Percentiles rank a stretch among this genome's conserved stretches.
phyloP scores from a whole-genome alignment of 2,888 invertebrate genomes.

The Nemotelus nigrinus region DNA sequence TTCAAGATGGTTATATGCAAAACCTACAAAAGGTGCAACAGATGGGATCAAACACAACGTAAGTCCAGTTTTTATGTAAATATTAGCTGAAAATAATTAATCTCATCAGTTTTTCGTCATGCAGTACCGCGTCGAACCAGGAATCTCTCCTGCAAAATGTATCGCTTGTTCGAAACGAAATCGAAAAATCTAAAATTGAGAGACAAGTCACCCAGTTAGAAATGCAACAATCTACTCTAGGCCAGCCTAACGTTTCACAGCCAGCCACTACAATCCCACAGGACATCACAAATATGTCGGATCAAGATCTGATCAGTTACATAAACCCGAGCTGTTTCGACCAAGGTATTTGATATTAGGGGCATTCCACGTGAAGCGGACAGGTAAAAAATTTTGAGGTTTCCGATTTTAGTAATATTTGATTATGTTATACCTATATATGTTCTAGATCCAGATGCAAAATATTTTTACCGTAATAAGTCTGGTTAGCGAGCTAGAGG shows the following conservation, averaged over 20 bases:
- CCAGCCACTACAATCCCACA: slow-evolving; percentile 70
- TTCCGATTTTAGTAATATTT: too few species aligned
- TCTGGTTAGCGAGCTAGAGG: too few species aligned
- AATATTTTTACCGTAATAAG: too few species aligned
- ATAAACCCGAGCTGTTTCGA: slow-evolving; percentile 92
- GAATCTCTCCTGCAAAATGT: slow-evolving; percentile 63
- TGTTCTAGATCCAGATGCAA: too few species aligned
- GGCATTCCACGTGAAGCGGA: too few species aligned
- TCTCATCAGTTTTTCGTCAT: slow-evolving; percentile 10
- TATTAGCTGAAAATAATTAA: too few species aligned
- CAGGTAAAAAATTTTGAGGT: too few species aligned
- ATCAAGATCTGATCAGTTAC: slow-evolving; percentile 87
- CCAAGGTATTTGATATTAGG: slow-evolving; percentile 70
- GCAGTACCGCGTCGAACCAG: slow-evolving; percentile 57
- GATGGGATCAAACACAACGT: slow-evolving; percentile 51
- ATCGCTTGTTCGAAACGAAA: slow-evolving; percentile 59
- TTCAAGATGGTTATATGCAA: slow-evolving; percentile 46
- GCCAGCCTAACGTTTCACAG: slow-evolving; percentile 55
- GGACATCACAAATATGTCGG: slow-evolving; percentile 84
- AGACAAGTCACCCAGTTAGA: slow-evolving; percentile 47
- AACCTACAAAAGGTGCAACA: slow-evolving; percentile 49
- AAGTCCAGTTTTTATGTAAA: slow-evolving; percentile 38
- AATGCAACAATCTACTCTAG: slow-evolving; percentile 49
- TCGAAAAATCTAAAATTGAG: slow-evolving; percentile 62
- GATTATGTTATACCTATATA: too few species aligned